Base-by-base conservation (phyloP, 2,888 invertebrate genomes). In the Phasia obesa region DNA sequence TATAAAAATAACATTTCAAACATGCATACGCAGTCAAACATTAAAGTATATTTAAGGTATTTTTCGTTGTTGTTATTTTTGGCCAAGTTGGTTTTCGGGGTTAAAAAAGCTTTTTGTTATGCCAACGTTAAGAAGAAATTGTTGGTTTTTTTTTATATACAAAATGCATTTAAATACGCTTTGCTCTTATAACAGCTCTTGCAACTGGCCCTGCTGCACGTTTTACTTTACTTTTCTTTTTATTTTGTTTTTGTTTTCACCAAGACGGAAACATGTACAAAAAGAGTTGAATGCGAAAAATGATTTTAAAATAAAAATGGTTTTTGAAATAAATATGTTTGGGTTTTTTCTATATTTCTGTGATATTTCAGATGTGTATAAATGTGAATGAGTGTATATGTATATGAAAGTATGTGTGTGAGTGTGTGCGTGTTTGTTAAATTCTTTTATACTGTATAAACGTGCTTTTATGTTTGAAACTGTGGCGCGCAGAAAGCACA, bases 281-380 rank as follows among this genome's bases (percentile, higher is more conserved):
- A 42, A 27, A 42, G 70, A 70, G 64, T 75, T 75, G 64, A 75
- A 81, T 69, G 69, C 69, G 42, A 81, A 75, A 69, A 81, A 75
- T 81, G 75, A 81, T 81, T 81, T 81, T 70, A 70, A 75, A 81
- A 70, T 59, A 64, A 81, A 75, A 81, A 81, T 81, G 75, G 69
- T 53, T 80, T n/a, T 77, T 62, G 70, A 75, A 69, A 81, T 75
- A 75, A 75, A 80, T 80, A 74, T 49, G 69, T 64, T 70, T 70
- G 47, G n/a, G 51, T 76, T 64, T 71, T 71, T 62, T 69, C 42
- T 69, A 62, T 60, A 62, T 69, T 77, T 42, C 38, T 67, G 42
- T 59, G 57, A 67, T 76, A 67, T 76, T 77, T 53, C 69, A 51
- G 51, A 67, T 44, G 49, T 51, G 53, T 64, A 51, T 38, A n/a